Base-by-base conservation (phyloP, 2,113 vertebrate genomes). In the Nothocercus nigrocapillus region DNA sequence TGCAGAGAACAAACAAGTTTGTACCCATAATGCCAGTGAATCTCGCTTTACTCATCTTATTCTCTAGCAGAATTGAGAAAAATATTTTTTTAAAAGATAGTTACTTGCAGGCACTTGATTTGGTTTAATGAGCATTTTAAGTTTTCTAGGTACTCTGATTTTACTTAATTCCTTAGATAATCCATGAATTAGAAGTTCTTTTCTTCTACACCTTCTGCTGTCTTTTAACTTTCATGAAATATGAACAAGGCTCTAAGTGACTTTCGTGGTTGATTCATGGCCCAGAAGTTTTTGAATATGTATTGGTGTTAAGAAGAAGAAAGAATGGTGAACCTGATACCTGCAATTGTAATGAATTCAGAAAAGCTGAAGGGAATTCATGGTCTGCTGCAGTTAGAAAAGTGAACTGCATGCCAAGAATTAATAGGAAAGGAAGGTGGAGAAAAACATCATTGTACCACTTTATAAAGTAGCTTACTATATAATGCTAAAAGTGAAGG, bases 191-290 rank as follows among this genome's bases (percentile, higher is more conserved):
- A 24, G 63, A 82, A 82, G 8, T n/a, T 2, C 12, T 79, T 78
- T 67, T 2, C 1, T 9, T 2, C 32, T 83, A 5, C 13, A 44
- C 13, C 11, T 25, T 53, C 7, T 2, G 2, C 16, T 68, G 68
- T 19, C 30, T 73, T 82, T 78, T 58, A 11, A 25, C 79, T 84
- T 85, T 10, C 34, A 16, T 74, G 36, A 69, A 58, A 44, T 62
- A 73, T 59, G 30, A 79, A 32, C 5, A 24, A 66, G 36, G 7
- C 44, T 80, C 5, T 40, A 10, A 66, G 24, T n/a, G 21, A 3
- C 27, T 63, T 74, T 40, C 51, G 63, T 40, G 74, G 22, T 5
- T 88, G 11, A 73, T 88, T 62, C 88, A 36, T 21, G 77, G 49
- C 38, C 19, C 13, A 66, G 30, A 58, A 2, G 2, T 73, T 69